Evolutionary conservation across 2,888 invertebrate genomes (phyloP).

Genomic region (Agrochola macilenta): DNA sequence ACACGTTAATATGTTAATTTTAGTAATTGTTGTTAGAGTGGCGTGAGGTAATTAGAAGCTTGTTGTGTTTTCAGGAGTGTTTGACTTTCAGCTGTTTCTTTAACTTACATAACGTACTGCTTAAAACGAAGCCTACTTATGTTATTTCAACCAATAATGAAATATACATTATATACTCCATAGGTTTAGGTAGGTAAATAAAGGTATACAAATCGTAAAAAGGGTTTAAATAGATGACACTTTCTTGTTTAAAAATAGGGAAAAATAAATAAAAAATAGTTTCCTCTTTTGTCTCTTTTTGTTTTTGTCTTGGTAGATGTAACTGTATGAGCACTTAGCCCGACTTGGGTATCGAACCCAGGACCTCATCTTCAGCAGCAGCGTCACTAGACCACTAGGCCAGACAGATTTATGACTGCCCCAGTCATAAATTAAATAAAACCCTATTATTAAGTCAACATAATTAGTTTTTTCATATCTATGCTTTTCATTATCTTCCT

Average conservation of each 20-base stretch:
- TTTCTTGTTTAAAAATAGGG: too few species aligned
- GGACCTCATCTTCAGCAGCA: neutral
- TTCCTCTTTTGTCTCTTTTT: too few species aligned
- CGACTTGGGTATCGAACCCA: neutral
- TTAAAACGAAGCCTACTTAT: neutral
- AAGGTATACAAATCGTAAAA: too few species aligned
- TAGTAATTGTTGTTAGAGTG: conserved; percentile 42
- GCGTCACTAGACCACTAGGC: neutral
- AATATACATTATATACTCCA: neutral
- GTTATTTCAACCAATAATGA: too few species aligned
- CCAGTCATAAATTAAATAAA: neutral
- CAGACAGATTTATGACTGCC: too few species aligned
- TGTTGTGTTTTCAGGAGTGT: conserved; percentile 11
- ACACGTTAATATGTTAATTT: conserved; percentile 57
- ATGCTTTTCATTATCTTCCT: neutral
- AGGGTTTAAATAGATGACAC: too few species aligned
- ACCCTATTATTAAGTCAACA: neutral
- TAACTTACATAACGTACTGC: neutral
- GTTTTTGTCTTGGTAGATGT: too few species aligned
- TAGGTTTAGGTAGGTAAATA: too few species aligned
- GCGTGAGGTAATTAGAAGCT: conserved; percentile 35
- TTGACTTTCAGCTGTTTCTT: conserved; percentile 7
- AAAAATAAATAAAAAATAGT: too few species aligned
- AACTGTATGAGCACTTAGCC: too few species aligned
- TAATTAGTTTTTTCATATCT: neutral